Evolutionary conservation across 1,140 invertebrate species (phyloP).

Genomic region (Bombus breviceps): DNA sequence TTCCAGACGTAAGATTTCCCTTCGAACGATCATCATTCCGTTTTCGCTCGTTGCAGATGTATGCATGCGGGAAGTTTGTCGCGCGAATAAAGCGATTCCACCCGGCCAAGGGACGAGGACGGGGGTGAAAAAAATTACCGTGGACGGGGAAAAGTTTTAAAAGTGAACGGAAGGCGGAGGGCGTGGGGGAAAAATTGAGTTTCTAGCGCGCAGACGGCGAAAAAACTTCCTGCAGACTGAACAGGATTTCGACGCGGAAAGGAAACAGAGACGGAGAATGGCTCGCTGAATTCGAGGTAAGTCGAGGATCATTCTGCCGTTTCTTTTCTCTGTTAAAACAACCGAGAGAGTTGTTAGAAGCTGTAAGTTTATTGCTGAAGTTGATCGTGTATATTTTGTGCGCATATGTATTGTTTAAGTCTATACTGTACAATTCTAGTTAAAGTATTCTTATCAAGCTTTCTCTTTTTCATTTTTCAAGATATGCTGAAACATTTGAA

Average conservation of each 20-base stretch:
- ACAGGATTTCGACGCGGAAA: conserved; percentile 4
- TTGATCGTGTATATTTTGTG: neutral
- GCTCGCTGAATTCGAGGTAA: neutral
- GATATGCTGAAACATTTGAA: too few relatives aligned
- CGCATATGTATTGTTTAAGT: neutral
- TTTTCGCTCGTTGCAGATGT: conserved; percentile 9
- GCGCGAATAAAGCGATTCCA: neutral
- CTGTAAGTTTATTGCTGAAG: neutral
- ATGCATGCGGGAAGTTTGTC: conserved; percentile 5
- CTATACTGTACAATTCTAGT: too few relatives aligned
- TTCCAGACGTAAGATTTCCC: neutral
- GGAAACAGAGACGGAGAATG: neutral
- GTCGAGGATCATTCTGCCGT: neutral
- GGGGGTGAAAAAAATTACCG: neutral
- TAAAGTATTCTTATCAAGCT: too few relatives aligned
- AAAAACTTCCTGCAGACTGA: conserved; percentile 13
- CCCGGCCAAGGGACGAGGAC: too few relatives aligned
- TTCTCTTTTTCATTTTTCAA: too few relatives aligned
- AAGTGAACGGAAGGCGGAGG: conserved; percentile 14
- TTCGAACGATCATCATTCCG: conserved; percentile 18
- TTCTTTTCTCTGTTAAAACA: neutral
- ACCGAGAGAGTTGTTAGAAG: neutral
- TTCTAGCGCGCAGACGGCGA: neutral
- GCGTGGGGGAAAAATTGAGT: conserved; percentile 18
- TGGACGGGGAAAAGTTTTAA: conserved; percentile 15